These are phyloP conservation scores for Norana najaformis DNA, from an alignment of 2,888 invertebrate species.

Conservation along the genomic window DNA sequence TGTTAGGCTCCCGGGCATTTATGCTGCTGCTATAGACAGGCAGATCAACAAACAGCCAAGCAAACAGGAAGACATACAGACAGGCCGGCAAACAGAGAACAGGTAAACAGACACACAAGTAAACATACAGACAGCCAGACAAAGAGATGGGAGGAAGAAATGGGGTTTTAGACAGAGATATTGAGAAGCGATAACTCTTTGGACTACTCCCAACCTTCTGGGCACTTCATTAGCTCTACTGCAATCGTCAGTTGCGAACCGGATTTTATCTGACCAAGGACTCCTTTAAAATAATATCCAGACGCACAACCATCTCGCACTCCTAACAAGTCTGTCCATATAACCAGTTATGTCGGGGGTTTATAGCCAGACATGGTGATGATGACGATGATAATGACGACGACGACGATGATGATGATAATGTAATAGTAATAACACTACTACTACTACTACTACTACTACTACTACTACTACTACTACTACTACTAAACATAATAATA, in stretches of 20 bases:
- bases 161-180: not conserved
- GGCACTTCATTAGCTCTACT: not conserved
- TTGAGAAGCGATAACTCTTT: not conserved
- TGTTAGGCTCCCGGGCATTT: not conserved
- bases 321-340: not conserved
- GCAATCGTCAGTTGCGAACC: too few relatives aligned
- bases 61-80: not conserved
- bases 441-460: conserved; percentile 25
- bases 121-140: not conserved
- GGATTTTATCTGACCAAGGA: too few relatives aligned
- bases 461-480: not conserved
- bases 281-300: not conserved
- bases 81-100: not conserved
- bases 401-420: conserved; percentile 16
- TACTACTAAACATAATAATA: not conserved
- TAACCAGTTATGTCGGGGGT: not conserved
- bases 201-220: not conserved
- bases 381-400: not conserved
- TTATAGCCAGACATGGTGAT: not conserved
- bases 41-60: not conserved
- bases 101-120: not conserved
- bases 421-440: conserved; percentile 23
- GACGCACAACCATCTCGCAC: not conserved
- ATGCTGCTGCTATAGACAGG: not conserved
- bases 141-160: not conserved